Conservation (phyloP, 2,888 invertebrate species). For the Caenorhabditis zanzibari region DNA sequence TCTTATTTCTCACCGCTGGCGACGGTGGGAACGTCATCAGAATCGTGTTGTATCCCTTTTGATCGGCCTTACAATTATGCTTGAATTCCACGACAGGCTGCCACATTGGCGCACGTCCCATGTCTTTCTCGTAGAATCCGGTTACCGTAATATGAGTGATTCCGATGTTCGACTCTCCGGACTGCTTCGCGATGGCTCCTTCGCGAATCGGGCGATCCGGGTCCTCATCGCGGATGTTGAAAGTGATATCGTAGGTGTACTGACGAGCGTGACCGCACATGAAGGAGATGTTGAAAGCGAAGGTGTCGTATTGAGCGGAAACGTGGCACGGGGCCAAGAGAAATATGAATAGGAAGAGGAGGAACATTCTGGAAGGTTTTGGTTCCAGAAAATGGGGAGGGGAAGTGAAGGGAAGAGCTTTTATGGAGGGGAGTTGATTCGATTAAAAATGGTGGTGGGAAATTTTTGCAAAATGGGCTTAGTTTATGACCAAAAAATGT, state of each 20-base stretch:
- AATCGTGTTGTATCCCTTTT: constrained; percentile 22
- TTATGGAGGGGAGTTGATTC: neutral
- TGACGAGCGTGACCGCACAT: constrained; percentile 20
- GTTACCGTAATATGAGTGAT: neutral
- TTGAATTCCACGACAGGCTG: constrained; percentile 27
- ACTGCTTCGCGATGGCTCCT: neutral
- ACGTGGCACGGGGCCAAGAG: neutral
- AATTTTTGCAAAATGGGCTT: too few species aligned
- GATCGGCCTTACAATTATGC: constrained; percentile 21
- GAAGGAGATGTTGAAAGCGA: constrained; percentile 43
- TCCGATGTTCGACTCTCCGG: neutral
- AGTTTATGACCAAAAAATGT: too few species aligned
- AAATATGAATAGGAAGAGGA: constrained; percentile 13
- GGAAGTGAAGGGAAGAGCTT: neutral
- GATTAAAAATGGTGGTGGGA: neutral
- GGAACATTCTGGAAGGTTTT: constrained; percentile 10
- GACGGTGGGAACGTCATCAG: constrained; percentile 15
- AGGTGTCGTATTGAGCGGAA: constrained; percentile 33
- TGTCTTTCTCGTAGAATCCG: constrained; percentile 32
- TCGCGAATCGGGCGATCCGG: neutral
- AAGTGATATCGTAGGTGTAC: constrained; percentile 29
- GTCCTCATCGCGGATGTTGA: constrained; percentile 41
- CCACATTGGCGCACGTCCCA: constrained; percentile 26
- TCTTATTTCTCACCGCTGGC: constrained; percentile 33
- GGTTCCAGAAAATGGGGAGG: neutral